Base-by-base conservation (phyloP, 2,113 vertebrate species). In the Pogona vitticeps region DNA sequence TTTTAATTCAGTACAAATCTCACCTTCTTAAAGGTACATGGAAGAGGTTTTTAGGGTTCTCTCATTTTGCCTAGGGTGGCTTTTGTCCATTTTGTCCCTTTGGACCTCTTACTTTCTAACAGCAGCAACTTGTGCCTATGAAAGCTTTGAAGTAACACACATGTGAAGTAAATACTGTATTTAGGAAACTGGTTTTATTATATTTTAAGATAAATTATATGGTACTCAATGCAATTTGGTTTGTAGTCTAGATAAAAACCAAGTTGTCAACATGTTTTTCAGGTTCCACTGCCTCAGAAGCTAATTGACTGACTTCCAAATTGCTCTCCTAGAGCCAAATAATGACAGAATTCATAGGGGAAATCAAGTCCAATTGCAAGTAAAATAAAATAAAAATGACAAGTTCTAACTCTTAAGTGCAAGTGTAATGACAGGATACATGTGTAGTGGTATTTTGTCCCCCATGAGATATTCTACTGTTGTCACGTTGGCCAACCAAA, bases 261-360 rank as follows among this genome's bases (percentile, higher is more conserved):
- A 88, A 89, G 1, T 67, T 88, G 78, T 77, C 20, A 91, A 79
- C 89, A 83, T 79, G 83, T 15, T 72, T 79, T 87, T 31, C 75
- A 87, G 88, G 76, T 0, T 15, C 56, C 14, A 31, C 1, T 88
- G 52, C 82, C 92, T 86, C 65, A 77, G 20, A 23, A 18, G 28
- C 13, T 82, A 52, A 89, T 88, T 91, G 93, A 90, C 75, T 91
- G 46, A 21, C 0, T 0, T 83, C 80, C 83, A 76, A 79, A 70
- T 56, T 85, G 0, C 0, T 87, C 84, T 23, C 78, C 86, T 67
- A 40, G 42, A 20, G 21, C 33, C 82, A 86, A 90, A 0, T 63
- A 9, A 82, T 68, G 31, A 78, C 9, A 91, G 10, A 68, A 72
- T 65, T 28, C 76, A 61, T 2, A 46, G 90, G 87, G 52, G 4